Evolutionary conservation across 2,797 vertebrate genomes (phyloP).

Genomic region (Takifugu rubripes): DNA sequence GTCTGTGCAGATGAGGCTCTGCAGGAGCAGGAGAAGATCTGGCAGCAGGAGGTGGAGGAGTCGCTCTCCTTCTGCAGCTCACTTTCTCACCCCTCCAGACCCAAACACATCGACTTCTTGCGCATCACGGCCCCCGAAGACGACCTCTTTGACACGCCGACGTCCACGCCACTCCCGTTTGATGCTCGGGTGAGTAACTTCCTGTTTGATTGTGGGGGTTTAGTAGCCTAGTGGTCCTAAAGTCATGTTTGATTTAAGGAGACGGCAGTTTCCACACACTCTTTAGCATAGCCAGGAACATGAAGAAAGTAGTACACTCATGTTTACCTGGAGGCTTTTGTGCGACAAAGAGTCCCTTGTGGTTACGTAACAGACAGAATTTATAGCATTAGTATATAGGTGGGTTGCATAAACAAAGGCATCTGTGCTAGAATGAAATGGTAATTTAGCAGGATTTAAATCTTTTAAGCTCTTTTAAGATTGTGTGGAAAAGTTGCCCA

Average conservation of each 20-base stretch:
- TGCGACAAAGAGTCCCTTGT: slow-evolving; percentile 44
- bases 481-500: neutral
- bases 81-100: slow-evolving; percentile 57
- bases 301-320: no score
- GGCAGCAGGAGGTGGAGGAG: slow-evolving; percentile 66
- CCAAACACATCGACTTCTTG: slow-evolving; percentile 60
- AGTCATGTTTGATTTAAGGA: no score
- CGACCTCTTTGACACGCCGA: slow-evolving; percentile 42
- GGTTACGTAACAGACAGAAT: slow-evolving; percentile 44
- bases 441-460: neutral
- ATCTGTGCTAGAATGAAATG: slow-evolving; percentile 11
- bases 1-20: slow-evolving; percentile 53
- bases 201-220: no score
- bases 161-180: slow-evolving; percentile 19
- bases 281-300: no score
- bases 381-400: slow-evolving; percentile 28
- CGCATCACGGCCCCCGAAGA: slow-evolving; percentile 60
- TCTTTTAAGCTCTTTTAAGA: neutral
- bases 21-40: slow-evolving; percentile 57
- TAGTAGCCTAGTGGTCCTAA: no score
- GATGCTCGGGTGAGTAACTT: slow-evolving; percentile 56
- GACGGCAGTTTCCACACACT: no score
- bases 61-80: slow-evolving; percentile 50
- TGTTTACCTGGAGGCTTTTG: neutral
- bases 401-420: slow-evolving; percentile 25